Evolutionary conservation across 2,797 vertebrate genomes (phyloP), one percentile per base, ranked within the genome.

Genomic region (Perodicticus potto): DNA sequence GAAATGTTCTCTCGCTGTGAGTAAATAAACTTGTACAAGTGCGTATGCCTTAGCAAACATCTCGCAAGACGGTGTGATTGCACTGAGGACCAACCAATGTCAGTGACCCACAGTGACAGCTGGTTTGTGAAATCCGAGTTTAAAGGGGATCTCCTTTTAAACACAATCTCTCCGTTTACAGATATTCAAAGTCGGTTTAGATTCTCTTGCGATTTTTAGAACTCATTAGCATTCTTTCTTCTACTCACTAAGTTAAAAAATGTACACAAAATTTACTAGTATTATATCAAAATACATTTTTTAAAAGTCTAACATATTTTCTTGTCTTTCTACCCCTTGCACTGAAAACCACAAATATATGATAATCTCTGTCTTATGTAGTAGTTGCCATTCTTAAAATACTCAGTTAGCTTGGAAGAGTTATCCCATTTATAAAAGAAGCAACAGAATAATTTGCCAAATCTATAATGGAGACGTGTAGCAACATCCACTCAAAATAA

Each of bases 1-100:
- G 89, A 96, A 83, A 94, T 91, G 29, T 89, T 76, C 83, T 96
- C 93, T 88, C 11, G 67, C 37, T 84, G 40, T 80, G 63, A 91
- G 65, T 96, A 93, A 96, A 95, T 85, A 92, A 94, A 93, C 55
- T 49, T 69, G 34, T 32, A 82, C 23, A 86, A 94, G 6, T 43
- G 45, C 2, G 0, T 69, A 81, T 16, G n/a, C 27, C 25, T 22
- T 45, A 61, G 73, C 14, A 67, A 93, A 88, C n/a, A 70, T 83
- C 57, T 95, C 82, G 40, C 85, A 65, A 90, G 78, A 59, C 29
- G 80, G 11, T 59, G 22, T 45, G 25, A 72, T 29, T 87, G 3
- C 20, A 2, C 67, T 83, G 22, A 32, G 65, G 86, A 67, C 19
- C 87, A 73, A 70, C 12, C n/a, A 92, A 19, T 37, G 34, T 87